These are phyloP conservation scores for Hemiprocne comata DNA, from an alignment of 2,113 vertebrate species.

Conservation along the genomic window DNA sequence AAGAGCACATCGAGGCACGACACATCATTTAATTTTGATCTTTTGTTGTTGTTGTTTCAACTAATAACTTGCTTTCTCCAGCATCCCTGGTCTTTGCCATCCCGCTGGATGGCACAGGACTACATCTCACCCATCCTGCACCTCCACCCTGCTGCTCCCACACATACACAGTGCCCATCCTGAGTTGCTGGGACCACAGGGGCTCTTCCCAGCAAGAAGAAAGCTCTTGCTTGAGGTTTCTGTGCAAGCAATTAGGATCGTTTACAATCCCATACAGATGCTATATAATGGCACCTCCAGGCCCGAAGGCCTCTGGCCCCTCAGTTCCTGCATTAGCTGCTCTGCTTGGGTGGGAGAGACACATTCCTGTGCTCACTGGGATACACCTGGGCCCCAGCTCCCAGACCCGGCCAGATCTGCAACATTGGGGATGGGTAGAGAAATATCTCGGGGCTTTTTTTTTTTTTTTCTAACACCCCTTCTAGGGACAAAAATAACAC, in stretches of 20 bases:
- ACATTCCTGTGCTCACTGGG: rapidly evolving
- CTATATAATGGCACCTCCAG: rapidly evolving
- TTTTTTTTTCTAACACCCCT: not conserved
- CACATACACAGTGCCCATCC: not conserved
- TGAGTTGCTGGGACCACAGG: not conserved
- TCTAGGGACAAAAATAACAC: not conserved
- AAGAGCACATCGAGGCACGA: not conserved
- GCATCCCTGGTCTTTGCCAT: not conserved
- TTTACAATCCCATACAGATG: not conserved
- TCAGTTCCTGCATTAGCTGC: not conserved
- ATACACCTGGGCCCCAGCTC: not conserved
- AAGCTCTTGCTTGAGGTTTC: not conserved
- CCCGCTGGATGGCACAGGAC: rapidly evolving
- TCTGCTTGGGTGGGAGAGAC: not conserved
- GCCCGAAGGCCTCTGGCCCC: not conserved
- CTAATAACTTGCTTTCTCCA: not conserved
- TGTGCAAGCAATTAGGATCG: rapidly evolving
- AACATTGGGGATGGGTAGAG: not conserved
- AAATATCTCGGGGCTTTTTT: not conserved
- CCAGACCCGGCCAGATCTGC: not conserved
- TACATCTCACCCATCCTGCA: rapidly evolving
- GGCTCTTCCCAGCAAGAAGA: not conserved
- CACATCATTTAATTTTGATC: not conserved
- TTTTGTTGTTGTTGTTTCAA: not conserved
- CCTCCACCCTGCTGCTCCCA: not conserved